Conservation (phyloP, 2,797 vertebrate genomes). For the Platalea minor region DNA sequence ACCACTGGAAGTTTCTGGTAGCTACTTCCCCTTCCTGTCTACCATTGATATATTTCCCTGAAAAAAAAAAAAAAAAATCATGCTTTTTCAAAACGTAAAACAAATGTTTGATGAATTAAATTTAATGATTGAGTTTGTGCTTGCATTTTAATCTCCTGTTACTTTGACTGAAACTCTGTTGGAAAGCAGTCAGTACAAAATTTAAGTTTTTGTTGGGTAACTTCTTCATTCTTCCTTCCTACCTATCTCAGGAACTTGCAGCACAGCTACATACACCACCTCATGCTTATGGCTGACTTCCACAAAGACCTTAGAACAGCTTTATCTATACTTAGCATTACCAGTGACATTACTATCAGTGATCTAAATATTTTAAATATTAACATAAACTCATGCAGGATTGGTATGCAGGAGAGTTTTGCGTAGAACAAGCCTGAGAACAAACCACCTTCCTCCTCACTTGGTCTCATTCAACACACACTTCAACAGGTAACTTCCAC, state of each 20-base stretch:
- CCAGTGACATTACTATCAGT: not conserved
- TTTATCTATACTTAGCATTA: not conserved
- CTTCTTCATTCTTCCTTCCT: not conserved
- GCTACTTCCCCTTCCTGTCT: not conserved
- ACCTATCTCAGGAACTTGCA: not conserved
- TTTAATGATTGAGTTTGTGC: not conserved
- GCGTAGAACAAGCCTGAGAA: not conserved
- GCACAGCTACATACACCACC: not conserved
- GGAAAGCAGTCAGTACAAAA: not conserved
- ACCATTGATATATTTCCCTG: not conserved
- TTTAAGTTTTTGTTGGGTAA: not conserved
- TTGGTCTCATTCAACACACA: not conserved
- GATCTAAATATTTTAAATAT: not conserved
- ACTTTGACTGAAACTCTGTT: not conserved
- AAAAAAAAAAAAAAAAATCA: not conserved
- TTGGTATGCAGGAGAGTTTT: not conserved
- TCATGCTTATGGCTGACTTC: not conserved
- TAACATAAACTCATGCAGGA: accelerated
- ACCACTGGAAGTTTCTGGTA: not conserved
- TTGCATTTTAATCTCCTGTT: not conserved
- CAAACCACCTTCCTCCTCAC: not conserved
- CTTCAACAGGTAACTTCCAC: not conserved
- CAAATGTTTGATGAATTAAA: not conserved
- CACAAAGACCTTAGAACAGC: not conserved
- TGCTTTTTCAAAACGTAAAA: not conserved